Conservation (phyloP, 2,113 vertebrate genomes). For the Hypocryptadius cinnamomeus region DNA sequence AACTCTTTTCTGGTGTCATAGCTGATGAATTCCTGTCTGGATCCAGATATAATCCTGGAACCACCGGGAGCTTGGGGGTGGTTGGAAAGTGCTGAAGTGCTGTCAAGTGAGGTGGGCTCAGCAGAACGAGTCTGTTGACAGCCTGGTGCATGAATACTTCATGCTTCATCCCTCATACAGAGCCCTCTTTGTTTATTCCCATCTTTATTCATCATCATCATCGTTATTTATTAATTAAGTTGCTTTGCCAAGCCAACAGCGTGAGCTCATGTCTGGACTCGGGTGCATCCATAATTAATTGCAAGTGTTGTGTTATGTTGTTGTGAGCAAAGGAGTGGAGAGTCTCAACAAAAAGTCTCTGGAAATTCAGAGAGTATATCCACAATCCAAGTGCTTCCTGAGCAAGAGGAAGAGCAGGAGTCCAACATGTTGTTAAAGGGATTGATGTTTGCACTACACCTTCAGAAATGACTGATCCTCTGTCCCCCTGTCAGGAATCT, state of each 20-base stretch:
- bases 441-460: not conserved
- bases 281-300: constrained; percentile 25
- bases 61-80: not conserved
- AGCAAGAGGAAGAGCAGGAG: not conserved
- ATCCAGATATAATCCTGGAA: not conserved
- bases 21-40: not conserved
- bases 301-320: not conserved
- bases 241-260: not conserved
- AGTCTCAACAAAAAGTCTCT: not conserved
- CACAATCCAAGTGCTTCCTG: not conserved
- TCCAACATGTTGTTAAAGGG: not conserved
- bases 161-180: not conserved
- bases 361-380: not conserved
- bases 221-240: constrained; percentile 49
- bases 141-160: not conserved
- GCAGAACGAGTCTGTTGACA: not conserved
- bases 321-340: not conserved
- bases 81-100: not conserved
- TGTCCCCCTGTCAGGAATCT: not conserved
- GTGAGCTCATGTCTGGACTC: constrained; percentile 35
- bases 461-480: not conserved
- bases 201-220: constrained; percentile 39
- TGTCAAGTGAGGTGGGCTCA: not conserved
- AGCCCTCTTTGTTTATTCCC: constrained; percentile 14
- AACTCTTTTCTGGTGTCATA: not conserved